Evolutionary conservation across 2,888 invertebrate genomes (phyloP).

Genomic region (Andrena chrysosceles): DNA sequence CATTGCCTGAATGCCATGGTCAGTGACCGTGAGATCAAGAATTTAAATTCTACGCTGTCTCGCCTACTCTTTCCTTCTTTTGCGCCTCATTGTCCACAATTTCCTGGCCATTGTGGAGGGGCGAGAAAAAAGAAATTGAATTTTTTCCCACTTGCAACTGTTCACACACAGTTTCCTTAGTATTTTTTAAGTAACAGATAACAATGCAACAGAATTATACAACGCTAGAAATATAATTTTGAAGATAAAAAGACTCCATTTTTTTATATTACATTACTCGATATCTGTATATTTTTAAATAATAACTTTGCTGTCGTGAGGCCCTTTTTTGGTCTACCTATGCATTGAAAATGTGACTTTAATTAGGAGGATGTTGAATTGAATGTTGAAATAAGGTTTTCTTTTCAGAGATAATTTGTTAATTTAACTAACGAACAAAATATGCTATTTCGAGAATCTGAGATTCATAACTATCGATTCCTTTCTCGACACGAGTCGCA

Average conservation of each 20-base stretch:
- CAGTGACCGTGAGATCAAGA: slow-evolving; percentile 73
- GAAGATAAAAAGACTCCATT: no score
- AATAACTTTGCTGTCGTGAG: no score
- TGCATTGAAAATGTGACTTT: no score
- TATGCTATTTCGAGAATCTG: no score
- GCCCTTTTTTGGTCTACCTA: no score
- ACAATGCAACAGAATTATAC: neutral
- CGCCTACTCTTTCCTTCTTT: slow-evolving; percentile 48
- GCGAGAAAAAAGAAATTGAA: slow-evolving; percentile 2
- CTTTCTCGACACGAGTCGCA: no score
- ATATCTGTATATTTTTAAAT: neutral
- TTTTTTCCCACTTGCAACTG: neutral
- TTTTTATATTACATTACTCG: neutral
- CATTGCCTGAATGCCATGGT: slow-evolving; percentile 73
- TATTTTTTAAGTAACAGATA: neutral
- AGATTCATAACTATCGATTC: no score
- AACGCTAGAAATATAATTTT: neutral
- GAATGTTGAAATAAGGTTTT: no score
- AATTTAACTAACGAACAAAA: no score
- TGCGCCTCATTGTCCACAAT: slow-evolving; percentile 56
- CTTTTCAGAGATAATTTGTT: no score
- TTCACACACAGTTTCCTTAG: neutral
- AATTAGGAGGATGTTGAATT: no score
- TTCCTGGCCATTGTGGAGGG: slow-evolving; percentile 23
- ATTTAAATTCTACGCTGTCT: slow-evolving; percentile 70